Evolutionary conservation across 2,113 vertebrate genomes (phyloP).

Genomic region (Urocolius indicus): DNA sequence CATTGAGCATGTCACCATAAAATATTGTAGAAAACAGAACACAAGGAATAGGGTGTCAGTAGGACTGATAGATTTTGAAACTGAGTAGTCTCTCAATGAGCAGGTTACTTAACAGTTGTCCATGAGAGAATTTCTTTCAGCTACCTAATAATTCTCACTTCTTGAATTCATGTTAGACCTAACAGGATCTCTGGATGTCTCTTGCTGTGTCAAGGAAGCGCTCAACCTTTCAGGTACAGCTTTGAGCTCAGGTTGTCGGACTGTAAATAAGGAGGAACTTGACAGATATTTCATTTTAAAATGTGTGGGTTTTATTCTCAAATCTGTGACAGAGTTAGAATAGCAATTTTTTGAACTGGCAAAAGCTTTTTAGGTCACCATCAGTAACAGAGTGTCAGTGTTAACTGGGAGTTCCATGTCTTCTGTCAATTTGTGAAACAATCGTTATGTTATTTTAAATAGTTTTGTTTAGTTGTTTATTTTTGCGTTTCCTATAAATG

Average conservation of each 20-base stretch:
- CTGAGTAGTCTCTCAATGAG: background rate
- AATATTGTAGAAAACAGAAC: background rate
- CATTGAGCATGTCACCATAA: background rate
- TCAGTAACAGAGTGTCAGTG: background rate
- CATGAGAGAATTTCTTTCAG: background rate
- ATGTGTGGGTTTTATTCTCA: background rate
- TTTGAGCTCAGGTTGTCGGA: background rate
- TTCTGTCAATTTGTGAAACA: background rate
- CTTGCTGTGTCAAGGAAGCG: background rate
- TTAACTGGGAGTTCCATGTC: background rate
- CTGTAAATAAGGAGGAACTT: background rate
- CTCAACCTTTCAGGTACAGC: background rate
- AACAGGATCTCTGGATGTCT: background rate
- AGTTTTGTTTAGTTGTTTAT: background rate
- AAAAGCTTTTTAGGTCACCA: background rate
- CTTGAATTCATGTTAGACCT: background rate
- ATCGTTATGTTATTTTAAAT: background rate
- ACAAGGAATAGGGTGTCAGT: background rate
- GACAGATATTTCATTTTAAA: background rate
- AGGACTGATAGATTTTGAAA: background rate
- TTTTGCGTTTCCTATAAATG: background rate
- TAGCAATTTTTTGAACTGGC: background rate
- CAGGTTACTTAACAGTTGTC: background rate
- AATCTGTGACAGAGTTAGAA: background rate
- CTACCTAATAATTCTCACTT: background rate